Evolutionary conservation across 2,888 invertebrate genomes (phyloP), one percentile per base, ranked within the genome.

Genomic region (Stenchaetothrips biformis): DNA sequence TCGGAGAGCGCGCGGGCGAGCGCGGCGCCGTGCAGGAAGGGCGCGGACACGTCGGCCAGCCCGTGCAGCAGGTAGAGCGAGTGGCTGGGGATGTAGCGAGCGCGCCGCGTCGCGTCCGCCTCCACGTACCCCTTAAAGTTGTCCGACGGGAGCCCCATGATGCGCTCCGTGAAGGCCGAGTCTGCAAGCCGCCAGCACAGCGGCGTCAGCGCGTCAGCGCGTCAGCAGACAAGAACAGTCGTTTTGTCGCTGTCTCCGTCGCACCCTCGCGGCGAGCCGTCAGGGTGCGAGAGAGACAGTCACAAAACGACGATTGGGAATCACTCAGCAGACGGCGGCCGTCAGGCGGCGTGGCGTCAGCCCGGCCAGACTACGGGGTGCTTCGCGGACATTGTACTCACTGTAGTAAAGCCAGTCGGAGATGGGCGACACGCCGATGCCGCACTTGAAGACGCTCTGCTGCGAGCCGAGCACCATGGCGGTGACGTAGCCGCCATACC

Each of bases 381-480:
- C 77, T 21, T 9, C n/a, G 7, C 48, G 80, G 80, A 82, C 37
- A 21, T 48, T 25, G 79, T 82, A 87, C 93, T 91, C 87, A 97
- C 98, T 98, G 86, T 97, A 98, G 87, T 94, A 97, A 80, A 95
- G 90, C 96, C 97, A 98, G 88, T 97, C 97, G 59, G 96, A 94
- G 84, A 98, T 96, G 0, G 98, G 98, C 82, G 97, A 97, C 62
- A 98, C 96, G 25, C 96, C 93, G 82, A 97, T 93, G 78, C 97
- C 98, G 87, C 98, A 98, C 86, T 95, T 95, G 88, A 96, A 95
- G 80, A 95, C 92, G 84, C 93, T 91, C 83, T 91, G 90, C 86
- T 95, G 95, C 79, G 93, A 92, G 74, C 96, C 96, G 80, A 98
- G 89, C 81, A 95, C 92, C 92, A 96, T 95, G 80, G 96, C 90